Conservation (phyloP, 2,888 invertebrate genomes). For the Muschampia staudingeri region DNA sequence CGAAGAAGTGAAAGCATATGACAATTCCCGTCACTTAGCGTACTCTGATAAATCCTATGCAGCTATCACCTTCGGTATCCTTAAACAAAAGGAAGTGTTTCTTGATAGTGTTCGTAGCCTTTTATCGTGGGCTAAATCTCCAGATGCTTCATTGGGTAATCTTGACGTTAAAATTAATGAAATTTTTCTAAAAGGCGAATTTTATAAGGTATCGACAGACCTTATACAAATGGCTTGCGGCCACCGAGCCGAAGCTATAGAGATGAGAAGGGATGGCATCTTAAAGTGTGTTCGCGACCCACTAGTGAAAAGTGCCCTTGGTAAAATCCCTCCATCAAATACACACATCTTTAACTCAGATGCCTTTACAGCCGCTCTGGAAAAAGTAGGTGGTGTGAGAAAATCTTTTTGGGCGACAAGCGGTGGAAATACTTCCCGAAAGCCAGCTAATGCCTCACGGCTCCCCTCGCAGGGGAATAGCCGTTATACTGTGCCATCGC, state of each 20-base stretch:
- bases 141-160: not conserved
- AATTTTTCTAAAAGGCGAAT: slow-evolving; percentile 30
- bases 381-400: slow-evolving; percentile 27
- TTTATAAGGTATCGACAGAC: not conserved
- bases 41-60: slow-evolving; percentile 20
- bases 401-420: slow-evolving; percentile 18
- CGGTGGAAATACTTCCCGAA: slow-evolving; percentile 1
- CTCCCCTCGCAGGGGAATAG: slow-evolving; percentile 27
- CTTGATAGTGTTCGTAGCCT: not conserved
- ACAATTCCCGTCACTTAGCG: not conserved
- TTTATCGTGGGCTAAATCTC: slow-evolving; percentile 35
- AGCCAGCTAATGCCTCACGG: not conserved
- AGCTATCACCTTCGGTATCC: not conserved
- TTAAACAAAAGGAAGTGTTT: not conserved
- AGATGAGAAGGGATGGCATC: slow-evolving; percentile 27
- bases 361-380: slow-evolving; percentile 17
- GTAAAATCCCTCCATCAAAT: slow-evolving; percentile 30
- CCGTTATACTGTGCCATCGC: not conserved
- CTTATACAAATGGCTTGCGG: slow-evolving; percentile 36
- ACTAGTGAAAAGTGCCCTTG: slow-evolving; percentile 4
- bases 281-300: slow-evolving; percentile 22
- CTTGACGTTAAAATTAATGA: slow-evolving; percentile 9
- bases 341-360: slow-evolving; percentile 16
- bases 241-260: slow-evolving; percentile 32
- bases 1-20: slow-evolving; percentile 9